Evolutionary conservation across 1,140 invertebrate species (phyloP), one percentile per base, ranked within the genome.

Genomic region (Drosophila nigrodunni): DNA sequence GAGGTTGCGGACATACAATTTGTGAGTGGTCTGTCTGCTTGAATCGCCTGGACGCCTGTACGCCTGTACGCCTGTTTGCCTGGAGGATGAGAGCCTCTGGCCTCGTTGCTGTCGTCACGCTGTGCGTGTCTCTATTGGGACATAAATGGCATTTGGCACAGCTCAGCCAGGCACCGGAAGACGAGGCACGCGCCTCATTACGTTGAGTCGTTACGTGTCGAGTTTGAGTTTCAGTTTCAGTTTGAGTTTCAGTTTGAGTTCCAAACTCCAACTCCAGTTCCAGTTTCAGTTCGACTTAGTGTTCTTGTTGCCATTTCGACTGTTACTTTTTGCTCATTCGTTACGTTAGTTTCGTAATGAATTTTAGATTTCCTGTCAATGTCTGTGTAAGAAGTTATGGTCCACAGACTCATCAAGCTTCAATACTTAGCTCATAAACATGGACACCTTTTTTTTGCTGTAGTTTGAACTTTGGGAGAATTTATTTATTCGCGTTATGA

Each of bases 291-390:
- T 59, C 11, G 9, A 62, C 13, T 30, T 13, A 13, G 8, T 1
- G n/a, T 7, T 9, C 30, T 7, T 18, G 49, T 25, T 52, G 10
- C 49, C 11, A 18, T 49, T 47, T 50, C 60, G 9, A 30, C 41
- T 39, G 15, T 11, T 18, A 13, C 25, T 18, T n/a, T 25, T 10
- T 50, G 30, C 49, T 62, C 61, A 21, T 21, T 11, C 21, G 10
- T 10, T 10, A 8, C 25, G 10, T 52, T 52, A 30, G 49, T 52
- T 52, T 77, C 41, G 82, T 87, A 87, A 87, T 87, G 82, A 87
- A 87, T 87, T 87, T 87, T 79, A 87, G 82, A 87, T 87, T 82
- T 82, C 65, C 71, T 82, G 78, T 75, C 78, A 81, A 78, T 85
- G 81, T 73, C 77, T 62, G 58, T 43, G 57, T 74, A 55, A 70